Evolutionary conservation across 2,113 vertebrate species (phyloP).

Genomic region (Myodes glareolus): DNA sequence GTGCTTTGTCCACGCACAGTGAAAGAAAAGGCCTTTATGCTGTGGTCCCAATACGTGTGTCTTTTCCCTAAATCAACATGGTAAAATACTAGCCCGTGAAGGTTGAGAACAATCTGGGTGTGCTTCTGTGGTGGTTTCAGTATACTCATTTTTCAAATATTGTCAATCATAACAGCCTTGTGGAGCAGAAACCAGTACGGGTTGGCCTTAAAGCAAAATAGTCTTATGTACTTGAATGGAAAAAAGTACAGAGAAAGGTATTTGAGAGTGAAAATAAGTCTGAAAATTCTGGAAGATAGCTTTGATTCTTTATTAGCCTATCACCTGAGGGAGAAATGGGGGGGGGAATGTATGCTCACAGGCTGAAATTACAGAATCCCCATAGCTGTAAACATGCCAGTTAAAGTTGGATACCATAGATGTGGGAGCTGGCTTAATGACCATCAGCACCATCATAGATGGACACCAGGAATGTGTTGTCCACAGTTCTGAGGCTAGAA

Average conservation of each 20-base stretch:
- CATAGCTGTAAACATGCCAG: not conserved
- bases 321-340: too few species aligned
- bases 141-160: not conserved
- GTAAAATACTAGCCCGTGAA: too few species aligned
- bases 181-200: not conserved
- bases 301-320: not conserved
- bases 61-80: not conserved
- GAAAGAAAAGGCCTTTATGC: not conserved
- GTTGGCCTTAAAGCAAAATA: not conserved
- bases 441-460: accelerated
- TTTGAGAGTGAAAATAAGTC: not conserved
- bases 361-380: not conserved
- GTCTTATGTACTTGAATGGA: not conserved
- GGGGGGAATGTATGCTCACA: not conserved
- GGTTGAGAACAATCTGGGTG: not conserved
- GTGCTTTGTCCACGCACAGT: not conserved
- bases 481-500: not conserved
- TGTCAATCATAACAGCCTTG: not conserved
- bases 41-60: not conserved
- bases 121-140: not conserved
- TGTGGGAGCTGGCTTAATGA: not conserved
- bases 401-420: not conserved
- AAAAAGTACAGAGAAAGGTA: not conserved
- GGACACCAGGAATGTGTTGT: not conserved
- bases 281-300: not conserved